Conservation (phyloP, 2,113 vertebrate genomes). For the Lanius collurio region DNA sequence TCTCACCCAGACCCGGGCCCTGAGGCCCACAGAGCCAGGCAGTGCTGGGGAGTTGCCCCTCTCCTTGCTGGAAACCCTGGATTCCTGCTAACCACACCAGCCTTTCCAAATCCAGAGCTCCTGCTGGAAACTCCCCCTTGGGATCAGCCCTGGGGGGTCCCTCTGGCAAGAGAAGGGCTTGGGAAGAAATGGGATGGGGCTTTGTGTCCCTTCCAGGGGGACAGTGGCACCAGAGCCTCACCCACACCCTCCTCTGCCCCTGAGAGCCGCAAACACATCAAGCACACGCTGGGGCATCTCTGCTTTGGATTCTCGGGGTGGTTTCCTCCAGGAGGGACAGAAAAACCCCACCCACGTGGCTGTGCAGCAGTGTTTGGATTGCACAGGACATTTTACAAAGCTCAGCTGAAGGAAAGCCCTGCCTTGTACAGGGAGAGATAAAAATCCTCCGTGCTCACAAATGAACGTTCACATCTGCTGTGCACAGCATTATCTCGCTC, state of each 20-base stretch:
- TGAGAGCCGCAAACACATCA: neutral
- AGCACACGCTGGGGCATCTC: neutral
- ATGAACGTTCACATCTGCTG: conserved; percentile 23
- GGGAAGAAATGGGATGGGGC: neutral
- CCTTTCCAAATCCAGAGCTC: neutral
- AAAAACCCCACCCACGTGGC: neutral
- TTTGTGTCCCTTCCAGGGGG: neutral
- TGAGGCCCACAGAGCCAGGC: accelerated
- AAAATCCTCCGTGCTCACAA: neutral
- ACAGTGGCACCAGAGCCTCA: neutral
- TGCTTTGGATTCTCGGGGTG: neutral
- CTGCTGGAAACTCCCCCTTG: neutral
- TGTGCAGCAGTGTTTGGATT: neutral
- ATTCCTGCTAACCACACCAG: too few species aligned
- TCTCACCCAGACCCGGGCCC: too few species aligned
- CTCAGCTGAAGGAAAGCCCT: conserved; percentile 6
- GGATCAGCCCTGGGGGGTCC: neutral
- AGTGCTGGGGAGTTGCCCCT: neutral
- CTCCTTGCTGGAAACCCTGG: accelerated
- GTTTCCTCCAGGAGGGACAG: neutral
- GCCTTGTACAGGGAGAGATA: conserved; percentile 28
- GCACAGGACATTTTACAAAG: conserved; percentile 1
- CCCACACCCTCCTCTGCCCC: neutral
- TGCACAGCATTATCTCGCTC: neutral
- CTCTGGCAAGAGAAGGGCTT: neutral